phyloP scores from a whole-genome alignment of 1,140 invertebrate genomes.

The Campoletis sonorensis region DNA sequence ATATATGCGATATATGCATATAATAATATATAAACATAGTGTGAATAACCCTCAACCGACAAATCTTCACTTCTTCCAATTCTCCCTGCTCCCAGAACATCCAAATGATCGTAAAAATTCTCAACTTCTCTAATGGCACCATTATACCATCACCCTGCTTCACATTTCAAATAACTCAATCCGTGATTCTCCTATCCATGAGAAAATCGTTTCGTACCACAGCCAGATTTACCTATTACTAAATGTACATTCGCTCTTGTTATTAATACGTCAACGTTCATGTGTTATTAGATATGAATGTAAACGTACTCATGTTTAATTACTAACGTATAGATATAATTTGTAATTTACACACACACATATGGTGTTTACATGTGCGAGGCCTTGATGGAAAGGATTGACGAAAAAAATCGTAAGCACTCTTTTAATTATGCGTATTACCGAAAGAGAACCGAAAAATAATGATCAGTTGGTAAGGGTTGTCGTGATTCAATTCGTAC shows the following conservation, averaged over 20 bases:
- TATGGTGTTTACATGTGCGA: not conserved
- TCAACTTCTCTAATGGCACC: slow-evolving; percentile 67
- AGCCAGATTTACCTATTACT: slow-evolving; percentile 6
- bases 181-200: slow-evolving; percentile 34
- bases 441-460: slow-evolving; percentile 20
- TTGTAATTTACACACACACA: no score
- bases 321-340: no score
- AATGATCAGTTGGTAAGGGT: slow-evolving; percentile 18
- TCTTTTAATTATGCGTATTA: slow-evolving; percentile 31
- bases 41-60: slow-evolving; percentile 19
- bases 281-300: no score
- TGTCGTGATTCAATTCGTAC: not conserved
- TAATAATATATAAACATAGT: not conserved
- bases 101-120: slow-evolving; percentile 63
- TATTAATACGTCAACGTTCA: not conserved
- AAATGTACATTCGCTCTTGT: slow-evolving; percentile 3
- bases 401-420: slow-evolving; percentile 31
- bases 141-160: slow-evolving; percentile 50
- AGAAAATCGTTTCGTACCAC: slow-evolving; percentile 11
- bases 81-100: slow-evolving; percentile 45
- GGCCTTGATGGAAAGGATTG: not conserved
- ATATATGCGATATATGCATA: not conserved
- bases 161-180: slow-evolving; percentile 56
- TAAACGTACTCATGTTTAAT: no score
- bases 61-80: slow-evolving; percentile 41